A percentile compares a stretch with the other conserved stretches of the same genome.
Evolutionary conservation across 2,888 invertebrate species (phyloP).

Genomic region (Noctua janthe): DNA sequence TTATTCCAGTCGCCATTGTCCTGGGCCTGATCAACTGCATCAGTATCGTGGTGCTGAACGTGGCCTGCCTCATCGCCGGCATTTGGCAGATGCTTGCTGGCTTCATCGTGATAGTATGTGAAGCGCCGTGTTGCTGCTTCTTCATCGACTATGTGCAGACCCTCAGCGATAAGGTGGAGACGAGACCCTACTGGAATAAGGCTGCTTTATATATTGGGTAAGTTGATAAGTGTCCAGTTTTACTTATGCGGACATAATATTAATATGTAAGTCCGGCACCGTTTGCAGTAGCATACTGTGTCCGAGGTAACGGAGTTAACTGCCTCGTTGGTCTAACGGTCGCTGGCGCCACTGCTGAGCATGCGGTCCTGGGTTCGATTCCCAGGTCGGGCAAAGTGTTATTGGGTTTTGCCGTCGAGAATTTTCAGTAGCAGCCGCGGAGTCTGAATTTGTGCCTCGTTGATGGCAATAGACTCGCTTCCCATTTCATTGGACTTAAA

Average conservation of each 20-base stretch:
- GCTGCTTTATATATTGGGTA: constrained; percentile 96
- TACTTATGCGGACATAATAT: neutral
- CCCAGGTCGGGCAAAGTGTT: neutral
- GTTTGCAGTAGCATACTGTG: neutral
- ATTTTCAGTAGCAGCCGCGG: neutral
- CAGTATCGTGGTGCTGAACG: constrained; percentile 91
- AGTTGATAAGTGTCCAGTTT: constrained; percentile 81
- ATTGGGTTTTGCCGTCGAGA: neutral
- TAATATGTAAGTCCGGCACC: too few species aligned
- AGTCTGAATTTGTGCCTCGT: neutral
- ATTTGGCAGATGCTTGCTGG: constrained; percentile 97
- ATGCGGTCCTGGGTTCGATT: neutral
- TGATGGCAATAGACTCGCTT: neutral
- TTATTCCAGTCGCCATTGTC: constrained; percentile 94
- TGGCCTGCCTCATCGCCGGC: constrained; percentile 93
- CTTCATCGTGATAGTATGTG: constrained; percentile 96
- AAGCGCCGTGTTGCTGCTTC: constrained; percentile 99
- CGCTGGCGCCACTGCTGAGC: neutral
- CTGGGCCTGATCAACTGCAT: constrained; percentile 95
- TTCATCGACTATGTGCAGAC: constrained; percentile 98
- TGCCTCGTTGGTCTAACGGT: neutral
- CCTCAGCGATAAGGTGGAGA: constrained; percentile 95
- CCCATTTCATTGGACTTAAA: neutral
- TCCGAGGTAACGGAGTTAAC: neutral
- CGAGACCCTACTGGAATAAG: constrained; percentile 97